Base-by-base conservation (phyloP, 2,797 vertebrate species). In the Anguilla pacifica region DNA sequence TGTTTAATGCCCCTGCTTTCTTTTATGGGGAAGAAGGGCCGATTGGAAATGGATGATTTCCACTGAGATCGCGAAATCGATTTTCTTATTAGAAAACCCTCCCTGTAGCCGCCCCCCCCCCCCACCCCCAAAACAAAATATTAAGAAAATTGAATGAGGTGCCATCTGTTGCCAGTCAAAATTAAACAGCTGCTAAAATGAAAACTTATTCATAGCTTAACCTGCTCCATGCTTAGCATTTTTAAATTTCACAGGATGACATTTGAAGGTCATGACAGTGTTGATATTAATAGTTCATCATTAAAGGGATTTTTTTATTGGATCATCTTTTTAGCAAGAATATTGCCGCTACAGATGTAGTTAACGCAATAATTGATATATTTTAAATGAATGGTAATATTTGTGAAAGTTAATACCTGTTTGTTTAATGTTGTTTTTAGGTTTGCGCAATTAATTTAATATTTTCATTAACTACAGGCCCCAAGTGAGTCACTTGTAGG, bases 1-100 rank as follows among this genome's bases (percentile, higher is more conserved):
- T 85, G 86, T 86, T 86, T 91, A 88, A 88, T 83, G 57, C 86
- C 89, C 51, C 85, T 46, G 87, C 51, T 39, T 85, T 85, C 83
- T 74, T 87, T 85, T 85, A 57, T 25, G 55, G 72, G 70, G 79
- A 70, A 53, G 77, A 35, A 89, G 85, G 70, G 86, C 31, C 77
- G 55, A 83, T 57, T 64, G 53, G 59, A 88, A 83, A 13, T 82
- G 87, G 72, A 59, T 83, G 57, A 85, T 85, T 85, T 88, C 83
- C 83, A 77, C 46, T 61, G 70, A 85, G 64, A 88, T n/a, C 81
- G 35, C 35, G 19, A 82, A 74, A 77, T 86, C 74, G 49, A 83
- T 70, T 55, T 61, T 61, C 46, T 35, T 67, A 4, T 28, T 72
- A 49, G 79, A 25, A 82, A 51, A 82, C 46, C 79, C 43, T 82